phyloP scores from a whole-genome alignment of 1,140 invertebrate genomes.

The Lamellibrachia luymesi region DNA sequence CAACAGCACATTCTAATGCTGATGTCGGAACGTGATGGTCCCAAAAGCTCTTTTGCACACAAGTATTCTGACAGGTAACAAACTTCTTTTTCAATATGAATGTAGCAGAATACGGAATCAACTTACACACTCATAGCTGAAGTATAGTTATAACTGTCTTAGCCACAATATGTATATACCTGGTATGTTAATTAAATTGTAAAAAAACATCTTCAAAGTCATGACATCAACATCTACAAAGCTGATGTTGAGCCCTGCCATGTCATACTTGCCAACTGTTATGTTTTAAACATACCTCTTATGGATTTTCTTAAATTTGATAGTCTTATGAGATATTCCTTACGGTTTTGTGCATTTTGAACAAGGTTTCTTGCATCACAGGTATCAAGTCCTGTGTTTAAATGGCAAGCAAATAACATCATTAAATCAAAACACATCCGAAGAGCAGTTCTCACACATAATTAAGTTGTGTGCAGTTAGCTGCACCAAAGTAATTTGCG shows the following conservation, averaged over 20 bases:
- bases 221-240: not conserved
- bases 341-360: not conserved
- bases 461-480: too few relatives aligned
- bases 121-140: not conserved
- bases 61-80: too few relatives aligned
- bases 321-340: not conserved
- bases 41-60: too few relatives aligned
- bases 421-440: too few relatives aligned
- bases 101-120: too few relatives aligned
- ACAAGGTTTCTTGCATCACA: not conserved
- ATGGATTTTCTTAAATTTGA: not conserved
- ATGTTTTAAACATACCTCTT: not conserved
- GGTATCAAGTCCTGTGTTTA: too few relatives aligned
- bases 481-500: not conserved
- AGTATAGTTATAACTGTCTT: not conserved
- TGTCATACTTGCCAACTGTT: not conserved
- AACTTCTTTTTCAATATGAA: too few relatives aligned
- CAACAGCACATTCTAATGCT: too few relatives aligned
- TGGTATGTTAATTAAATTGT: not conserved
- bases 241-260: not conserved
- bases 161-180: not conserved
- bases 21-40: too few relatives aligned
- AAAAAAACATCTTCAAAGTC: not conserved
- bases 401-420: too few relatives aligned
- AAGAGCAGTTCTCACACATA: too few relatives aligned